Conservation (phyloP, 2,113 vertebrate genomes). For the Pteronura brasiliensis region DNA sequence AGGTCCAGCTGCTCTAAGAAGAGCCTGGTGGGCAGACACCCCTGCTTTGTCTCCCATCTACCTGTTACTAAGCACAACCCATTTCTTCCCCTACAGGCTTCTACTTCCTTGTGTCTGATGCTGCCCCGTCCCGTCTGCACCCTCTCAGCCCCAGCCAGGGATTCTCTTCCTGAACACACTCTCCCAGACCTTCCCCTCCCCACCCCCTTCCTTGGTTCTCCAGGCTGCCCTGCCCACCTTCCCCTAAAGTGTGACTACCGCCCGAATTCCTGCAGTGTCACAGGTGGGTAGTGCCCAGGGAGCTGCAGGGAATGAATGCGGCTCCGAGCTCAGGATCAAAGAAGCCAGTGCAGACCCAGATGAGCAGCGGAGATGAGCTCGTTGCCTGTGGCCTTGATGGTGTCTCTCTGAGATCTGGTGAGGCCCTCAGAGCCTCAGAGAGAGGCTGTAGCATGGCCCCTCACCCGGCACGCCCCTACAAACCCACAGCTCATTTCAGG, state of each 20-base stretch:
- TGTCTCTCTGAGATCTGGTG: background rate
- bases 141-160: background rate
- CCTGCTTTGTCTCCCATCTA: accelerated
- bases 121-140: accelerated
- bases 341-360: background rate
- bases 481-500: background rate
- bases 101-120: too few relatives aligned
- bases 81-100: too few relatives aligned
- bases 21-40: background rate
- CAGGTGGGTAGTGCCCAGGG: accelerated
- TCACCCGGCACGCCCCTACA: accelerated
- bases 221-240: too few relatives aligned
- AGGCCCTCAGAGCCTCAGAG: background rate
- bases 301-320: background rate
- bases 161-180: background rate
- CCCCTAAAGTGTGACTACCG: accelerated
- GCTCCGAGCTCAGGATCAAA: background rate
- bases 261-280: accelerated
- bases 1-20: too few relatives aligned
- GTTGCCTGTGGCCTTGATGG: background rate
- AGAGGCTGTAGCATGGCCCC: background rate
- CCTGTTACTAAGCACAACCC: background rate
- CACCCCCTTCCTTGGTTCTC: background rate
- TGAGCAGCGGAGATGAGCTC: background rate
- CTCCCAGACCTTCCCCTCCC: background rate